A percentile compares a stretch with the other conserved stretches of the same genome.
These are phyloP conservation scores for Melipona quadrifasciata DNA, from an alignment of 1,140 invertebrate species.

Conservation along the genomic window DNA sequence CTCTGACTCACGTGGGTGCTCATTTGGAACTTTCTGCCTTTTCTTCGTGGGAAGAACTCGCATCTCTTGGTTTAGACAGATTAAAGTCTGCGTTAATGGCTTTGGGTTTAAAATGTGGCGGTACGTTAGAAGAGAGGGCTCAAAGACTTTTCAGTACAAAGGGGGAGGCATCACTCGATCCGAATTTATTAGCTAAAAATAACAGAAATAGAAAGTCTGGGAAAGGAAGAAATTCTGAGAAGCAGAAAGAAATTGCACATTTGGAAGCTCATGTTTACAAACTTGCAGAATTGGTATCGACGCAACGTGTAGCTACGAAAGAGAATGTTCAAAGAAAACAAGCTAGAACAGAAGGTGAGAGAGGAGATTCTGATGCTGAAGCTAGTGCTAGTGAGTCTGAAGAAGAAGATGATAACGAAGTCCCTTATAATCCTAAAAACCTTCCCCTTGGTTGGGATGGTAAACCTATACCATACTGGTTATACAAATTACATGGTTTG, in stretches of 20 bases:
- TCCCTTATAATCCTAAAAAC: slow-evolving; percentile 99
- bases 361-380: slow-evolving; percentile 96
- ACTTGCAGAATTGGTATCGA: slow-evolving; percentile 90
- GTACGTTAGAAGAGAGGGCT: slow-evolving; percentile 97
- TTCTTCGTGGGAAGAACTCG: slow-evolving; percentile 98
- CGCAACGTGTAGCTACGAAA: slow-evolving; percentile 94
- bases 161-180: slow-evolving; percentile 95
- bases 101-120: slow-evolving; percentile 98
- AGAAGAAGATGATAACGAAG: slow-evolving; percentile 94
- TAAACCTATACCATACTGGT: slow-evolving; percentile 99
- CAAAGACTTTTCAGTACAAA: slow-evolving; percentile 97
- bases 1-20: slow-evolving; percentile 95
- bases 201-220: slow-evolving; percentile 86
- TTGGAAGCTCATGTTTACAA: slow-evolving; percentile 95
- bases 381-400: slow-evolving; percentile 92
- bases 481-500: slow-evolving; percentile 99
- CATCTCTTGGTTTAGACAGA: slow-evolving; percentile 97
- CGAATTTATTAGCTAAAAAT: slow-evolving; percentile 94
- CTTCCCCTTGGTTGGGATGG: slow-evolving; percentile 99
- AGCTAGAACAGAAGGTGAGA: slow-evolving; percentile 96
- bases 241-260: slow-evolving; percentile 91
- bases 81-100: slow-evolving; percentile 98
- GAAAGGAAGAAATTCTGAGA: slow-evolving; percentile 86
- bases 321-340: slow-evolving; percentile 99
- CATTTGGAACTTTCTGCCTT: slow-evolving; percentile 98